These are phyloP conservation scores for Achroia grisella DNA, from an alignment of 1,140 invertebrate genomes.

Conservation along the genomic window DNA sequence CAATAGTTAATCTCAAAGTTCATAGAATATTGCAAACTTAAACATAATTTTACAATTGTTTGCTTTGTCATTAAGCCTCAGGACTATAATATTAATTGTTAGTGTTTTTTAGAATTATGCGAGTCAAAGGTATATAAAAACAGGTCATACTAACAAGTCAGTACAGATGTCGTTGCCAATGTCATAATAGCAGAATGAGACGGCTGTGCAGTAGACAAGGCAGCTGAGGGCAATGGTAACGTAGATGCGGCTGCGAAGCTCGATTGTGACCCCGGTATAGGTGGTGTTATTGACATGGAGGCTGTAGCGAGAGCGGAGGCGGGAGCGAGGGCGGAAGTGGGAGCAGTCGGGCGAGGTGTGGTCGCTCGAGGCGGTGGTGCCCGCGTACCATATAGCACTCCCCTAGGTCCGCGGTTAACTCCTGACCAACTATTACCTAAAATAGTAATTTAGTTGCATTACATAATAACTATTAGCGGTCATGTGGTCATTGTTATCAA, in stretches of 20 bases:
- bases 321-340: slow-evolving; percentile 13
- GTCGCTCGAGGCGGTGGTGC: slow-evolving; percentile 5
- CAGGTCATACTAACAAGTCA: slow-evolving; percentile 29
- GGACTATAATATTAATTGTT: too few species aligned
- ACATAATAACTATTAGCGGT: too few species aligned
- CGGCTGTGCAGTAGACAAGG: slow-evolving; percentile 13
- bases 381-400: slow-evolving; percentile 31
- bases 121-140: neutral
- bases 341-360: slow-evolving; percentile 13
- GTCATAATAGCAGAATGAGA: slow-evolving; percentile 25
- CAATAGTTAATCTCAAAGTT: too few species aligned
- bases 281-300: neutral
- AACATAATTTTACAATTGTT: too few species aligned
- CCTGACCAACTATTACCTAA: slow-evolving; percentile 25
- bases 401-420: slow-evolving; percentile 18
- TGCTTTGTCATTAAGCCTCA: too few species aligned
- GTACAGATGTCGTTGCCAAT: slow-evolving; percentile 30
- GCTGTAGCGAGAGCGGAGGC: neutral
- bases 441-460: too few species aligned
- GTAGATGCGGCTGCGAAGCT: slow-evolving; percentile 4
- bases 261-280: slow-evolving; percentile 6
- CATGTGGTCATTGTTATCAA: too few species aligned
- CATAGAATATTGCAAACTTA: too few species aligned
- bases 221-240: slow-evolving; percentile 7
- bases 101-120: too few species aligned